Evolutionary conservation across 2,888 invertebrate genomes (phyloP).

Genomic region (Ectemnius cavifrons): DNA sequence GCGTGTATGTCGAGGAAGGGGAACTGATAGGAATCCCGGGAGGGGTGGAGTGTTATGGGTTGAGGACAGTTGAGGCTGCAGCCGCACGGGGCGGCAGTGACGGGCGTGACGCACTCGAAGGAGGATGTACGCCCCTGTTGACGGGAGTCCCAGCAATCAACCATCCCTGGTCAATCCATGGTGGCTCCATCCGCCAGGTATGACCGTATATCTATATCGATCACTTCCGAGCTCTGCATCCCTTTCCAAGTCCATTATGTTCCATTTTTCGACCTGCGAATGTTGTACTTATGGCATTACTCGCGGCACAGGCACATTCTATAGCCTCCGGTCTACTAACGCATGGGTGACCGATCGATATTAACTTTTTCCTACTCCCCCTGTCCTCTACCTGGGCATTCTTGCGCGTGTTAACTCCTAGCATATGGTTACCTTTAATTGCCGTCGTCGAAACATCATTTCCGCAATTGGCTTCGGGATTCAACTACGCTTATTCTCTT

Average conservation of each 20-base stretch:
- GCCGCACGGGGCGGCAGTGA: slow-evolving; percentile 73
- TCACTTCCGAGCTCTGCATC: slow-evolving; percentile 24
- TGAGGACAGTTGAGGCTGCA: slow-evolving; percentile 69
- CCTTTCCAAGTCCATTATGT: too few relatives aligned
- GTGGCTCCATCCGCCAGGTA: slow-evolving; percentile 77
- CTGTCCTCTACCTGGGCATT: too few relatives aligned
- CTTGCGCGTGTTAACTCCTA: too few relatives aligned
- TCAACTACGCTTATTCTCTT: too few relatives aligned
- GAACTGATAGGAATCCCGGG: slow-evolving; percentile 64
- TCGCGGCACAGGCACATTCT: too few relatives aligned
- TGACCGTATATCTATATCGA: slow-evolving; percentile 39
- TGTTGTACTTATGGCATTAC: too few relatives aligned
- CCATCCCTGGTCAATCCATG: slow-evolving; percentile 76
- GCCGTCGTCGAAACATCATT: neutral
- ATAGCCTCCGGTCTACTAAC: neutral
- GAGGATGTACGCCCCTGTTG: slow-evolving; percentile 77
- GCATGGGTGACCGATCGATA: neutral
- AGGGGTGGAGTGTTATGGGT: slow-evolving; percentile 62
- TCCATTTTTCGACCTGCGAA: too few relatives aligned
- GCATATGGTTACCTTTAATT: neutral
- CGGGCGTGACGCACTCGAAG: slow-evolving; percentile 77
- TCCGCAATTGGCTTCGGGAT: too few relatives aligned
- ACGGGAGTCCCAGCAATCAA: slow-evolving; percentile 75
- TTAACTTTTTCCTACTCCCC: neutral
- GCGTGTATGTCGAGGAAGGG: slow-evolving; percentile 66